Conservation (phyloP, 2,888 invertebrate genomes). For the Caenorhabditis japonica region DNA sequence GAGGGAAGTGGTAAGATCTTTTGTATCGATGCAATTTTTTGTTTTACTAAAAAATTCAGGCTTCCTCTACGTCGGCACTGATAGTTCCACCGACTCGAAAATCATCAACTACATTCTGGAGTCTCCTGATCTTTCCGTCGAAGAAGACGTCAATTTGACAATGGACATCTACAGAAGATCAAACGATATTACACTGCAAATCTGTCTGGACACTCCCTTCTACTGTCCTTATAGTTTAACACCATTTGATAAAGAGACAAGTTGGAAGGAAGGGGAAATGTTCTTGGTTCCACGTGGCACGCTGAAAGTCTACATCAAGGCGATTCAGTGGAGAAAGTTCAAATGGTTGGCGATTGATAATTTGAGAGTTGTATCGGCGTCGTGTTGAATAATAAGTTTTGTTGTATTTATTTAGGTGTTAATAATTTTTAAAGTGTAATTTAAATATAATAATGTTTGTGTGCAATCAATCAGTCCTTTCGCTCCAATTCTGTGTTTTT, state of each 20-base stretch:
- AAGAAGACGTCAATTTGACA: slow-evolving; percentile 59
- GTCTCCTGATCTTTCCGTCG: slow-evolving; percentile 60
- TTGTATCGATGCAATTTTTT: too few species aligned
- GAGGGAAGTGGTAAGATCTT: slow-evolving; percentile 44
- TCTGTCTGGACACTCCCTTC: slow-evolving; percentile 67
- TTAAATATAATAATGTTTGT: too few species aligned
- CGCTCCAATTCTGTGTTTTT: slow-evolving; percentile 23
- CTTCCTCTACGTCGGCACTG: slow-evolving; percentile 69
- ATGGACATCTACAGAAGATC: slow-evolving; percentile 70
- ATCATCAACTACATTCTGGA: slow-evolving; percentile 66
- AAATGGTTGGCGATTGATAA: slow-evolving; percentile 74
- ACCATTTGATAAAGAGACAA: slow-evolving; percentile 58
- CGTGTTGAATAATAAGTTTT: slow-evolving; percentile 22
- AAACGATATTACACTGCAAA: slow-evolving; percentile 68
- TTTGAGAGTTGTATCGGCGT: slow-evolving; percentile 42
- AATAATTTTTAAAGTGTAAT: slow-evolving; percentile 18
- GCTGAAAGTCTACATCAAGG: slow-evolving; percentile 66
- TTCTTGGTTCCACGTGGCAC: slow-evolving; percentile 62
- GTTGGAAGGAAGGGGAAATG: slow-evolving; percentile 64
- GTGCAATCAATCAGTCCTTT: slow-evolving; percentile 21
- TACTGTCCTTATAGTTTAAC: slow-evolving; percentile 67
- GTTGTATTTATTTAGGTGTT: slow-evolving; percentile 11
- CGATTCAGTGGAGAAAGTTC: slow-evolving; percentile 72
- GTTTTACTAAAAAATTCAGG: slow-evolving; percentile 52
- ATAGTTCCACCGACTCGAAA: slow-evolving; percentile 49